These are phyloP conservation scores for Tribolium freemani DNA, from an alignment of 2,888 invertebrate genomes.

Conservation along the genomic window DNA sequence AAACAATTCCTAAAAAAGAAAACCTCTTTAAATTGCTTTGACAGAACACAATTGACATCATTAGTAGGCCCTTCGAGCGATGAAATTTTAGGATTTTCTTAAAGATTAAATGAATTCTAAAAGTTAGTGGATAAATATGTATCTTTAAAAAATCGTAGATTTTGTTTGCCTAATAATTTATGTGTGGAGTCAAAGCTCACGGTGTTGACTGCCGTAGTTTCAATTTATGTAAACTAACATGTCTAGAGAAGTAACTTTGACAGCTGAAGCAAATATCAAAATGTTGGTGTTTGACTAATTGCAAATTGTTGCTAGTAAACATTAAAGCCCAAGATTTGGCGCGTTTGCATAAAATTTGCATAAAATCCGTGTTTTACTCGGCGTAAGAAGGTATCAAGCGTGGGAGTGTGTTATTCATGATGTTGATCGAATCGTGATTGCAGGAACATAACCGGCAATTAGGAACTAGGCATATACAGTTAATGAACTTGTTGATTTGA, in stretches of 20 bases:
- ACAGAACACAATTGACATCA: too few relatives aligned
- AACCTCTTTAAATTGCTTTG: too few relatives aligned
- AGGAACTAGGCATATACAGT: conserved; percentile 24
- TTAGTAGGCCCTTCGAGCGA: too few relatives aligned
- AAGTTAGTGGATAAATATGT: too few relatives aligned
- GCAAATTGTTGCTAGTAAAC: conserved; percentile 8
- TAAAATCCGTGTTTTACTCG: conserved; percentile 27
- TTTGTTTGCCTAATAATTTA: too few relatives aligned
- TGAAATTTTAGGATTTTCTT: too few relatives aligned
- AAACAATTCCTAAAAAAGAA: too few relatives aligned
- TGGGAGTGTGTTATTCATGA: conserved; percentile 23
- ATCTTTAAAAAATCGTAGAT: too few relatives aligned
- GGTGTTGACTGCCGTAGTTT: too few relatives aligned
- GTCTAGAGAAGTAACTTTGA: neutral
- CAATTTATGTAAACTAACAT: neutral
- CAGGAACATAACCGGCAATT: conserved; percentile 21
- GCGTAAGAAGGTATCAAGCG: conserved; percentile 14
- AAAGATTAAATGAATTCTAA: too few relatives aligned
- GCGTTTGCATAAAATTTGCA: conserved; percentile 29
- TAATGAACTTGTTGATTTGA: conserved; percentile 30
- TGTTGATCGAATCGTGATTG: conserved; percentile 18
- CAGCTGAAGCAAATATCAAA: neutral
- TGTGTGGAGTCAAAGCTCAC: too few relatives aligned
- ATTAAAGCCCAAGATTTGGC: neutral
- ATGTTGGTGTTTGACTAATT: conserved; percentile 2